These are phyloP conservation scores for Carduelis carduelis DNA, from an alignment of 2,797 vertebrate genomes.

Conservation along the genomic window DNA sequence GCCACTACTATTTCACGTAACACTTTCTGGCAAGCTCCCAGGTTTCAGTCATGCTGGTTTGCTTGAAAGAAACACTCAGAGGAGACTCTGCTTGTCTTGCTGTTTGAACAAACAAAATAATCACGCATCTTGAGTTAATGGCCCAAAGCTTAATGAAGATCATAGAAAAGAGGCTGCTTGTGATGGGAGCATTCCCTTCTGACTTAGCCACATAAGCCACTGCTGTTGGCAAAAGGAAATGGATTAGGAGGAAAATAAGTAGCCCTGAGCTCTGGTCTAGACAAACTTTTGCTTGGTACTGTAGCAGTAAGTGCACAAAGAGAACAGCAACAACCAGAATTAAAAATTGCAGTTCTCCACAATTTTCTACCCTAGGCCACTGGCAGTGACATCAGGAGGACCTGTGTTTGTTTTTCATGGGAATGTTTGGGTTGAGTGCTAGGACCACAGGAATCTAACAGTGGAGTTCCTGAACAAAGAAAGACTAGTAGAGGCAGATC, in stretches of 20 bases:
- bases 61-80: constrained; percentile 60
- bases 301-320: neutral
- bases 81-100: constrained; percentile 46
- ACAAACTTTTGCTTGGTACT: neutral
- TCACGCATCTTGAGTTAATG: constrained; percentile 47
- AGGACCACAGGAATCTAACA: neutral
- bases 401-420: neutral
- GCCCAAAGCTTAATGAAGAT: constrained; percentile 61
- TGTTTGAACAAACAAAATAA: constrained; percentile 57
- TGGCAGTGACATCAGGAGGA: neutral
- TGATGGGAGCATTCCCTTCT: constrained; percentile 66
- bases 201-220: constrained; percentile 45
- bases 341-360: neutral
- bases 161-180: constrained; percentile 28
- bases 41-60: constrained; percentile 64
- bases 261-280: constrained; percentile 21
- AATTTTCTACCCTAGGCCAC: neutral
- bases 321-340: neutral
- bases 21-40: constrained; percentile 63
- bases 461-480: neutral
- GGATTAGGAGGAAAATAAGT: constrained; percentile 14
- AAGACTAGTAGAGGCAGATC: neutral
- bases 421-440: neutral
- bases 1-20: constrained; percentile 63
- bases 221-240: constrained; percentile 39